phyloP scores from a whole-genome alignment of 2,113 vertebrate species.

The Corythaixoides concolor region DNA sequence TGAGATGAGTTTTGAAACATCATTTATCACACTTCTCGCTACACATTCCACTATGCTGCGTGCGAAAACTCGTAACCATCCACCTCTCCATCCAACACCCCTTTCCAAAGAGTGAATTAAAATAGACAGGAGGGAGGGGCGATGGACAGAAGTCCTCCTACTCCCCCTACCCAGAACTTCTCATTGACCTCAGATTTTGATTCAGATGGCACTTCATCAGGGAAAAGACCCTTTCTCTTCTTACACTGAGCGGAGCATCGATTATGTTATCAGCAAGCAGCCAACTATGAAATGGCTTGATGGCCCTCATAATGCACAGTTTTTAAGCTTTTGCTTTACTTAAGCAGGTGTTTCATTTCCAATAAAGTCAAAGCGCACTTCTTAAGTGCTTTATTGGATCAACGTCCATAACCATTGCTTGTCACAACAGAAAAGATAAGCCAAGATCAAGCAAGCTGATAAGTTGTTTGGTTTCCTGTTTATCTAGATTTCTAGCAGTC shows the following conservation, averaged over 20 bases:
- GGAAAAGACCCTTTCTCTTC: background rate
- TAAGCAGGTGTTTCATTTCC: constrained; percentile 3
- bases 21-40: background rate
- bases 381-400: background rate
- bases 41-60: accelerated
- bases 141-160: background rate
- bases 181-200: background rate
- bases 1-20: background rate
- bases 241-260: background rate
- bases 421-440: constrained; percentile 1
- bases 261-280: background rate
- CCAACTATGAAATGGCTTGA: background rate
- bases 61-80: background rate
- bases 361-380: background rate
- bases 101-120: background rate
- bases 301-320: background rate
- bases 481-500: background rate
- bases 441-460: background rate
- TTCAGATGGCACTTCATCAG: background rate
- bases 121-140: background rate
- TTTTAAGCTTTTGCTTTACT: background rate
- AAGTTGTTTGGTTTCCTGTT: background rate
- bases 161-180: background rate
- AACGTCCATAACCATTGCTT: background rate
- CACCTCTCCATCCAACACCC: background rate